phyloP scores from a whole-genome alignment of 2,113 vertebrate species.

The Scytalopus superciliaris region DNA sequence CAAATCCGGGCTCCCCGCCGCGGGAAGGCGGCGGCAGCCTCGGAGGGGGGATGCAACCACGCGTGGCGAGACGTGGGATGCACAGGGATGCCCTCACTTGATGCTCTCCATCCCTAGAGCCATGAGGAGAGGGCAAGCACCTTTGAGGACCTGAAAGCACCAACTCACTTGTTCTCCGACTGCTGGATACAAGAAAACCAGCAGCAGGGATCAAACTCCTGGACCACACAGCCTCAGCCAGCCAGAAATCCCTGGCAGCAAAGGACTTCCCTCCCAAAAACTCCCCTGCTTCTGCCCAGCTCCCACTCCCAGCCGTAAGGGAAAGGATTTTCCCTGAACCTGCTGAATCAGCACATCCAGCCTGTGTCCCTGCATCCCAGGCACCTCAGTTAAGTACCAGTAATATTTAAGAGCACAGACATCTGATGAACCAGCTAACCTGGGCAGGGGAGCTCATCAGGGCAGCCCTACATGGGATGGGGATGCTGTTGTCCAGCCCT shows the following conservation, averaged over 20 bases:
- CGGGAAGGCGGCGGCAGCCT: neutral
- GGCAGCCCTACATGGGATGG: neutral
- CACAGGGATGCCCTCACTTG: neutral
- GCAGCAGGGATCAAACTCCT: neutral
- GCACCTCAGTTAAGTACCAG: neutral
- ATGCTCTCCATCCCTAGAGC: neutral
- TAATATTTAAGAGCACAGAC: fast-evolving
- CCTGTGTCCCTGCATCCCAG: neutral
- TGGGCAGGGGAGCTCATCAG: neutral
- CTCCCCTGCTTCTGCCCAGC: neutral
- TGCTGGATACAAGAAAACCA: fast-evolving
- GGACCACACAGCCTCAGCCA: neutral
- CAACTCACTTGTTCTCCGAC: neutral
- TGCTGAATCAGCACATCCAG: slow-evolving; percentile 20
- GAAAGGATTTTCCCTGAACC: neutral
- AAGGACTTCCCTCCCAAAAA: neutral
- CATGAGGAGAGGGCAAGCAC: fast-evolving
- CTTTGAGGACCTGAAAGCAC: neutral
- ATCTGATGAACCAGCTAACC: neutral
- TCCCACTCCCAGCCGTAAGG: neutral
- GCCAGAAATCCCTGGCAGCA: neutral
- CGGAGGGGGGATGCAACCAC: neutral
- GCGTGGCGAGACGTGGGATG: fast-evolving
- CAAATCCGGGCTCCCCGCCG: slow-evolving; percentile 34
- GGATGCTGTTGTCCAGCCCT: neutral